These are phyloP conservation scores for Drosophila subobscura DNA, from an alignment of 1,140 invertebrate species.

Conservation along the genomic window DNA sequence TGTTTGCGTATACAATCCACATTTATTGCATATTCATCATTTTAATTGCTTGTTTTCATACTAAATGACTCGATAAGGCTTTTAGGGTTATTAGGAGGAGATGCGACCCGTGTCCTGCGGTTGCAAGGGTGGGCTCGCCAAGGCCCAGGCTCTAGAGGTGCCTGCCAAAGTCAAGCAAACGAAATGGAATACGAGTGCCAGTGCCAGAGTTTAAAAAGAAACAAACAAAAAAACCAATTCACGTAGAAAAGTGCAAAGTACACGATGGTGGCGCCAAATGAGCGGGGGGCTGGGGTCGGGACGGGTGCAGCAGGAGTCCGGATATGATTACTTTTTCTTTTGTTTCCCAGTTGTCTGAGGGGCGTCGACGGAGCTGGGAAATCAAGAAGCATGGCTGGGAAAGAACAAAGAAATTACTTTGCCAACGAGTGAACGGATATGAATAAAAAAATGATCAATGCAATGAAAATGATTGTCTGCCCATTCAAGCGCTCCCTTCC, in stretches of 20 bases:
- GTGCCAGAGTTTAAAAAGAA: too few relatives aligned
- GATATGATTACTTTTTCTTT: constrained; percentile 78
- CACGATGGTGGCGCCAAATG: constrained; percentile 3
- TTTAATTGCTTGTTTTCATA: constrained; percentile 82
- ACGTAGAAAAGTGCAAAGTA: constrained; percentile 48
- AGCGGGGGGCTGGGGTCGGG: too few relatives aligned
- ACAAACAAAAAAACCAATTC: constrained; percentile 45
- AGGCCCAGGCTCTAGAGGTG: neutral
- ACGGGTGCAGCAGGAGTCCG: constrained; percentile 15
- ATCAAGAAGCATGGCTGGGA: constrained; percentile 62
- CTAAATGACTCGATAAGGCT: constrained; percentile 81
- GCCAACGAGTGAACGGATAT: constrained; percentile 78
- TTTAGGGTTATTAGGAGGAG: constrained; percentile 69
- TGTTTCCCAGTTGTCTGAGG: constrained; percentile 39
- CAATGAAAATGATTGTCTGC: constrained; percentile 80
- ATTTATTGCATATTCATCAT: constrained; percentile 83
- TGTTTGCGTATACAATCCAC: constrained; percentile 57
- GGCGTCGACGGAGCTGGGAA: constrained; percentile 48
- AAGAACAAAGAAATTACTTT: constrained; percentile 80
- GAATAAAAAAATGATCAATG: constrained; percentile 81
- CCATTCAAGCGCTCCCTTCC: constrained; percentile 60
- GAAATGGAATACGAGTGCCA: constrained; percentile 29
- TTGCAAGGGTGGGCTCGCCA: constrained; percentile 8
- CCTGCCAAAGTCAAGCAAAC: constrained; percentile 21
- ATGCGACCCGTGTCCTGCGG: constrained; percentile 16